These are phyloP conservation scores for Zosterops pallidus DNA, from an alignment of 2,113 vertebrate genomes.

Conservation along the genomic window DNA sequence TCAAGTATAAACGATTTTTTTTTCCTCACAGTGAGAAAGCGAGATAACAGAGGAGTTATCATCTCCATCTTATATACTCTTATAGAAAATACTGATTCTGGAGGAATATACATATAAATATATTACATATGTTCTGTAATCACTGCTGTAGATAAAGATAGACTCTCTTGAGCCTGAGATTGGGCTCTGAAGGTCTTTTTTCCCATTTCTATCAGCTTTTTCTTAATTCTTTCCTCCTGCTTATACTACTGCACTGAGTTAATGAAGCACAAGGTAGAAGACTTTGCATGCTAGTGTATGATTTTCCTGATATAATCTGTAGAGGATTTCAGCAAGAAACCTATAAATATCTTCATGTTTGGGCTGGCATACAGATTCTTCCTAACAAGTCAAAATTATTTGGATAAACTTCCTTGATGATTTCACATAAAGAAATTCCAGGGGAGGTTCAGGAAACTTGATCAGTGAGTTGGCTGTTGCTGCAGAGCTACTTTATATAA, in stretches of 20 bases:
- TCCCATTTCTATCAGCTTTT: background rate
- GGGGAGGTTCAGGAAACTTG: background rate
- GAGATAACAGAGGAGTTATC: background rate
- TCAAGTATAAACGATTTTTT: background rate
- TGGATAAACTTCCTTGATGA: background rate
- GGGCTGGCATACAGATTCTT: background rate
- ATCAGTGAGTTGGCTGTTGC: background rate
- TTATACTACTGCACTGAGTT: background rate
- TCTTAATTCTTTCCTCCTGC: background rate
- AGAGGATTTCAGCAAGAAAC: background rate
- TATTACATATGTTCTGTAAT: background rate
- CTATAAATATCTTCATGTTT: background rate
- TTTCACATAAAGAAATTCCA: background rate
- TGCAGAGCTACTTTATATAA: background rate
- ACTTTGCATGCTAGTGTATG: background rate
- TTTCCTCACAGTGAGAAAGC: background rate
- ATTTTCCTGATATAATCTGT: background rate
- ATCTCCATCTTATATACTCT: background rate
- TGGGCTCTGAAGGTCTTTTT: background rate
- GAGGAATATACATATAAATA: background rate
- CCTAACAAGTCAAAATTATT: background rate
- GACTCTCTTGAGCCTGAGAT: background rate
- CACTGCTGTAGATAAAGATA: background rate
- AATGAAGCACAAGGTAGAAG: background rate
- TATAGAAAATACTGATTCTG: background rate